Evolutionary conservation across 2,888 invertebrate genomes (phyloP), one percentile per base, ranked within the genome.

Genomic region (Patella depressa): DNA sequence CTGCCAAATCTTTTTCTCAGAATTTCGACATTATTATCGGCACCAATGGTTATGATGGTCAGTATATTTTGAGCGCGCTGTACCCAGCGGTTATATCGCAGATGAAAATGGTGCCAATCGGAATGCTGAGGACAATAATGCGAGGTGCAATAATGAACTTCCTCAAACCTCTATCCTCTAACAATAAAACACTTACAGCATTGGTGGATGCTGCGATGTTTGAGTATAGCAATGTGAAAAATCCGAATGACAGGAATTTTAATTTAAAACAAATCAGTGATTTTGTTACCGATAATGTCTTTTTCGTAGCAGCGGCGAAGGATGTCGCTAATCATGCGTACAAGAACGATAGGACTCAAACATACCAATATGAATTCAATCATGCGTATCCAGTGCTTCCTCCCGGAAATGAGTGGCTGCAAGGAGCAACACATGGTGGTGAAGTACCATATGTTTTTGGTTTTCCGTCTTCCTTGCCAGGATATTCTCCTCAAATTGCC

Each of bases 291-390:
- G 65, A 65, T 14, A 65, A 24, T 65, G 19, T 19, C 11, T 65
- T 65, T 24, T 65, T 65, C 15, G 9, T 65, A 65, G 19, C 65
- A 65, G 65, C 65, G 24, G 19, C 24, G 24, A 11, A 65, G 14
- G 65, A 65, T 19, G 24, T 24, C 19, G 14, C 24, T 11, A 65
- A 17, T 4, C 65, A 65, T 19, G 65, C 65, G 11, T 65, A 24
- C 19, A 65, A 12, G 12, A 65, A 65, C 17, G 7, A 19, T 65
- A 65, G 7, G 24, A 65, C 65, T 14, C 24, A 24, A 19, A 65
- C 65, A 19, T 65, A 65, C 24, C 65, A 65, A 65, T 65, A 65
- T 65, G 65, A 65, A 65, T 65, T 65, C 7, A 65, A 65, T 65
- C 65, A 65, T 65, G 19, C 19, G 24, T 65, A 12, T 14, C 65